Base-by-base conservation (phyloP, 2,113 vertebrate genomes). In the Trinectes maculatus region DNA sequence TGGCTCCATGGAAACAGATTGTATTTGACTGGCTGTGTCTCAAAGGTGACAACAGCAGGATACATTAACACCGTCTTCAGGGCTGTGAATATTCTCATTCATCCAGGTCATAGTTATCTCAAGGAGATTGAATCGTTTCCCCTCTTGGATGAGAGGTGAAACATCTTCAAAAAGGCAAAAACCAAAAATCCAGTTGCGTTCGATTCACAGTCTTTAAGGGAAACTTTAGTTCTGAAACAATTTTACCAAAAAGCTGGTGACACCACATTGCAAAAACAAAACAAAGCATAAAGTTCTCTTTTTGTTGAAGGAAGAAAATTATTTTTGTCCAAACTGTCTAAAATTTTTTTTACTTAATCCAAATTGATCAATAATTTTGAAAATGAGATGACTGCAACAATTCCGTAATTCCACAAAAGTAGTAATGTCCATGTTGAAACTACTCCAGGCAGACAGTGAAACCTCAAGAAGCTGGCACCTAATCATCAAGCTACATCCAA, bases 381-480 rank as follows among this genome's bases (percentile, higher is more conserved):
- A 77, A 74, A 61, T 70, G 43, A 74, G 40, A 55, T 60, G 58
- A 65, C 34, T 70, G 72, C 64, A 64, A 29, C 60, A 16, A 52
- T 70, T 77, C 54, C 44, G 54, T 58, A 69, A 65, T 55, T 73
- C 63, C 69, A 71, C 48, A 34, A n/a, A n/a, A n/a, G 55, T 39
- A 58, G 46, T 73, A 36, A 74, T 74, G 54, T 79, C 56, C 55
- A 58, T 39, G 60, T 62, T 68, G 71, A 80, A 60, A 64, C 47
- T 56, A 54, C 71, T 78, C 70, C 65, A 70, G 73, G 39, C 62
- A 82, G 80, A 69, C 54, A 62, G 55, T 22, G 39, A 71, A 71
- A 73, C 59, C 77, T 87, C 63, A 57, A 77, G 59, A 51, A 74
- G 77, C 53, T 86, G 77, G 82, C 79, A 65, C 15, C 51, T 26